A percentile compares a stretch with the other conserved stretches of the same genome.
Conservation (phyloP, 2,888 invertebrate genomes). For the Xestia xanthographa region DNA sequence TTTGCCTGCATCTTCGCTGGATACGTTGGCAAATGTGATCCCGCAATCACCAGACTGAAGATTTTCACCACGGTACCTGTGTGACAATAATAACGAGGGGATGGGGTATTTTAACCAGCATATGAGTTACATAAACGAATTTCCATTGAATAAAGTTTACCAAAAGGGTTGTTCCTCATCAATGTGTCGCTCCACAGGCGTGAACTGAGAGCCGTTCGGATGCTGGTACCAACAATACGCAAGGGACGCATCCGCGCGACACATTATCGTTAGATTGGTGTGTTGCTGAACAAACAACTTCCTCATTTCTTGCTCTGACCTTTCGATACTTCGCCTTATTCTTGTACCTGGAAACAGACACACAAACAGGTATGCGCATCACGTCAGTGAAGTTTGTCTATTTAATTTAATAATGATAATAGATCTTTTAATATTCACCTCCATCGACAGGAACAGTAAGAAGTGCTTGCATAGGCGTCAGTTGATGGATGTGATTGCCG, state of each 20-base stretch:
- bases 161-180: constrained; percentile 78
- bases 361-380: neutral
- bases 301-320: constrained; percentile 47
- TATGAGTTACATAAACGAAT: neutral
- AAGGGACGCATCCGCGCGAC: constrained; percentile 79
- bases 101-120: neutral
- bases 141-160: constrained; percentile 65
- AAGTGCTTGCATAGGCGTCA: constrained; percentile 83
- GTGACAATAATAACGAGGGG: neutral
- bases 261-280: constrained; percentile 78
- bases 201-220: constrained; percentile 84
- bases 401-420: neutral
- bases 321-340: constrained; percentile 36
- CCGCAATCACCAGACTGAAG: constrained; percentile 86
- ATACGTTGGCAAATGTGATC: constrained; percentile 81
- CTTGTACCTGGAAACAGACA: constrained; percentile 39
- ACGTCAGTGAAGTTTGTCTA: neutral
- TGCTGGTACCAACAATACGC: constrained; percentile 88
- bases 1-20: constrained; percentile 77
- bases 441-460: constrained; percentile 73
- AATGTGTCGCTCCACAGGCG: constrained; percentile 73
- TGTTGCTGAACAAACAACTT: constrained; percentile 78
- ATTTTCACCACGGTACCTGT: constrained; percentile 85
- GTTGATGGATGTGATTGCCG: constrained; percentile 67
- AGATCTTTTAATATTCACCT: constrained; percentile 30